Conservation (phyloP, 1,140 invertebrate species). For the Triops longicaudatus region DNA sequence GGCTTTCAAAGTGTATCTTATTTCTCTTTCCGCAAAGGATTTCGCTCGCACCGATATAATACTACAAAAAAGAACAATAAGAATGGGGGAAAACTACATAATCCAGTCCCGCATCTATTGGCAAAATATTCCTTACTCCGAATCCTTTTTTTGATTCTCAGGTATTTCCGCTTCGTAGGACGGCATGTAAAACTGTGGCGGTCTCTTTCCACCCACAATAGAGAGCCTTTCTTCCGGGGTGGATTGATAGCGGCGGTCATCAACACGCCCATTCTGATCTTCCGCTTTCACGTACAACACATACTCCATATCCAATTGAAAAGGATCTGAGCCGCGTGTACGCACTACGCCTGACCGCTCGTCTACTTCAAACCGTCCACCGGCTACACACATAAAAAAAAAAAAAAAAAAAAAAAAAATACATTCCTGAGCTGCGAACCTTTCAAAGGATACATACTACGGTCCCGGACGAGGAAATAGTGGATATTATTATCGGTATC, state of each 20-base stretch:
- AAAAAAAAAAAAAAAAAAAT: constrained; percentile 16
- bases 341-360: constrained; percentile 87
- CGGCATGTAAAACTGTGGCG: constrained; percentile 88
- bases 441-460: constrained; percentile 47
- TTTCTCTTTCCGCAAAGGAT: constrained; percentile 89
- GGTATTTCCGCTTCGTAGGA: constrained; percentile 89
- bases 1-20: constrained; percentile 84
- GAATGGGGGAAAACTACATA: not conserved
- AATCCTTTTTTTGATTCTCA: constrained; percentile 91
- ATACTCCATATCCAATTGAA: constrained; percentile 92
- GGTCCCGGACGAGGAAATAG: constrained; percentile 85
- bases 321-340: constrained; percentile 78
- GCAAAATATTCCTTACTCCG: constrained; percentile 61
- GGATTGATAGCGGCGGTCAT: constrained; percentile 77
- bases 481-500: constrained; percentile 92
- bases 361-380: constrained; percentile 75
- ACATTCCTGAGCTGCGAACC: not conserved
- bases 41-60: constrained; percentile 94
- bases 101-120: not conserved
- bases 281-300: constrained; percentile 91
- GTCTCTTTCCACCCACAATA: constrained; percentile 85
- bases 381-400: constrained; percentile 46
- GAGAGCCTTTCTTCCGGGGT: constrained; percentile 83
- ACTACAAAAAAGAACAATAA: constrained; percentile 47
- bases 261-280: constrained; percentile 84